A percentile compares a stretch with the other conserved stretches of the same genome.
phyloP scores from a whole-genome alignment of 2,113 vertebrate species.

The Xerus inauris region DNA sequence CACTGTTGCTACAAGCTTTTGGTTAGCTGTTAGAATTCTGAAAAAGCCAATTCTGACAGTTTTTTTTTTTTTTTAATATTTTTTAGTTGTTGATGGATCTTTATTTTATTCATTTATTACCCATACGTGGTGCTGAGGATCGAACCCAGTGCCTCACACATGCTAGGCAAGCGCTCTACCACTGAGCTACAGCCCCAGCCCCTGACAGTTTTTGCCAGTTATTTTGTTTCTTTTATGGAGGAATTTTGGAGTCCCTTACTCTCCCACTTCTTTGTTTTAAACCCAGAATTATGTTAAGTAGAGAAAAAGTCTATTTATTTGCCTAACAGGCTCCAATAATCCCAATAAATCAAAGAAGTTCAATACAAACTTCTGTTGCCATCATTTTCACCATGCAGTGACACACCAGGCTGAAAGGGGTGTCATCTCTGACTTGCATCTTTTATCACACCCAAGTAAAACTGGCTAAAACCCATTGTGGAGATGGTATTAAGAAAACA shows the following conservation, averaged over 20 bases:
- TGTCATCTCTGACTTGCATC: background rate
- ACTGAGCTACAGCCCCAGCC: no score
- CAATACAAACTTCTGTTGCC: background rate
- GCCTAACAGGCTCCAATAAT: background rate
- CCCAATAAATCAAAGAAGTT: background rate
- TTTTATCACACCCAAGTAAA: background rate
- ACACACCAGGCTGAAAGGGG: background rate
- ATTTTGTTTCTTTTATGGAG: background rate
- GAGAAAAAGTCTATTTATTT: constrained; percentile 28
- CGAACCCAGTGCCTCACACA: no score
- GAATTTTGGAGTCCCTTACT: background rate
- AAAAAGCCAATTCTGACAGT: background rate
- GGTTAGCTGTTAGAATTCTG: background rate
- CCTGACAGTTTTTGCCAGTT: background rate
- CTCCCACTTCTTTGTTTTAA: constrained; percentile 1
- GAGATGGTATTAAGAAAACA: background rate
- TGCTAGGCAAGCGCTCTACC: no score
- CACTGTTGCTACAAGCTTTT: background rate
- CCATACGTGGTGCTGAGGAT: no score
- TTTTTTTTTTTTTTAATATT: no score
- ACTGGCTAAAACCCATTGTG: background rate
- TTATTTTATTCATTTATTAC: no score
- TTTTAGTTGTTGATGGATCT: no score
- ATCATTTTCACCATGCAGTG: background rate
- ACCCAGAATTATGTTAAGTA: constrained; percentile 22